Evolutionary conservation across 2,797 vertebrate species (phyloP).

Genomic region (Hydrolagus colliei): DNA sequence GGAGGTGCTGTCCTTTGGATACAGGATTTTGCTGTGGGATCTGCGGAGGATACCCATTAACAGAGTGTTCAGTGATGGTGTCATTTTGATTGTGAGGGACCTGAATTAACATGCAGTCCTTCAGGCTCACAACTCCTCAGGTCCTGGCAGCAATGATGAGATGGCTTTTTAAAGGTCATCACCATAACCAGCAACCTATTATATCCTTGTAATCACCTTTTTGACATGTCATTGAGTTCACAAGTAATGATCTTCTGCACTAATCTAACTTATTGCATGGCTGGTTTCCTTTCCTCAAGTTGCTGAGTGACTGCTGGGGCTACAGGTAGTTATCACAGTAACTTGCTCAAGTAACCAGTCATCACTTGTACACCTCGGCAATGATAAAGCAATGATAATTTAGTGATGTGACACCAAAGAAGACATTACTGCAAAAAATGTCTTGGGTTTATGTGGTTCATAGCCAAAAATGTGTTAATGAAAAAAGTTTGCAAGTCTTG

Average conservation of each 20-base stretch:
- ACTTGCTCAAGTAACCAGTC: too few relatives aligned
- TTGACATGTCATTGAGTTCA: neutral
- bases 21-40: neutral
- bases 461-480: neutral
- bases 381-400: constrained; percentile 9
- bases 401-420: neutral
- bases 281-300: too few relatives aligned
- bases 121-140: neutral
- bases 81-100: constrained; percentile 21
- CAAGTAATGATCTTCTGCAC: neutral
- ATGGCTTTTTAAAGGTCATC: constrained; percentile 12
- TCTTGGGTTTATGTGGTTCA: neutral
- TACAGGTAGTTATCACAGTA: too few relatives aligned
- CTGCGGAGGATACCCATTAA: neutral
- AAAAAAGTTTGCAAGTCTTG: neutral
- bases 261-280: neutral
- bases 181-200: neutral
- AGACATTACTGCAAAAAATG: neutral
- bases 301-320: too few relatives aligned
- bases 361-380: too few relatives aligned
- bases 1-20: neutral
- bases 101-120: constrained; percentile 25
- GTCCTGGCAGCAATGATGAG: neutral
- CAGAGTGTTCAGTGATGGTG: neutral
- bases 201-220: constrained; percentile 21